Evolutionary conservation across 2,888 invertebrate genomes (phyloP).

Genomic region (Tanypteryx hageni): DNA sequence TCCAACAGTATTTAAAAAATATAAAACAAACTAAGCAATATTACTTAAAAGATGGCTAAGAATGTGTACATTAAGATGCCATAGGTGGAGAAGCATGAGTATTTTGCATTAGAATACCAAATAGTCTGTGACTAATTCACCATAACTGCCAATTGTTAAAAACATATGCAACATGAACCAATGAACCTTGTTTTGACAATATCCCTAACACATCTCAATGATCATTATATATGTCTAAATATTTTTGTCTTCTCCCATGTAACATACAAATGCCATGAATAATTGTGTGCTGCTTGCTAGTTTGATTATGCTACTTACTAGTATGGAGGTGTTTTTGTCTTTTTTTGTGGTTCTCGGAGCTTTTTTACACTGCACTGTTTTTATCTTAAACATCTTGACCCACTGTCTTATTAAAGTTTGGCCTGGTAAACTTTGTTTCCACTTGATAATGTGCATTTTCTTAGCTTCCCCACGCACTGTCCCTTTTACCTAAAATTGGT

Average conservation of each 20-base stretch:
- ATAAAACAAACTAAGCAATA: no score
- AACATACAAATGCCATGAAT: not conserved
- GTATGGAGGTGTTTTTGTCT: not conserved
- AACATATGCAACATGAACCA: not conserved
- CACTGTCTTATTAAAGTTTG: not conserved
- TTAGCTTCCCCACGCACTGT: conserved; percentile 50
- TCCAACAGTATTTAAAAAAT: no score
- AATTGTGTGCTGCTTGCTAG: not conserved
- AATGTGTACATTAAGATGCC: no score
- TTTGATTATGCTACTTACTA: not conserved
- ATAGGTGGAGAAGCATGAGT: no score
- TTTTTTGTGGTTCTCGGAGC: not conserved
- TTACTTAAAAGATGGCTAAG: no score
- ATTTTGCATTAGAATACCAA: no score
- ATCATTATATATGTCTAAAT: not conserved
- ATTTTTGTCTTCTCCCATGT: not conserved
- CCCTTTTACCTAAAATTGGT: conserved; percentile 52
- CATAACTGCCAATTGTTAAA: no score
- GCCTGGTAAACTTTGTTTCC: not conserved
- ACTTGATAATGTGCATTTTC: conserved; percentile 43
- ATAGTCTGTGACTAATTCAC: no score
- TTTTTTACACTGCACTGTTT: not conserved
- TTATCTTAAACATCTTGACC: not conserved
- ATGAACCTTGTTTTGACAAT: not conserved
- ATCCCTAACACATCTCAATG: not conserved